Evolutionary conservation across 1,140 invertebrate genomes (phyloP), one percentile per base, ranked within the genome.

Genomic region (Mycetomoellerius zeteki): DNA sequence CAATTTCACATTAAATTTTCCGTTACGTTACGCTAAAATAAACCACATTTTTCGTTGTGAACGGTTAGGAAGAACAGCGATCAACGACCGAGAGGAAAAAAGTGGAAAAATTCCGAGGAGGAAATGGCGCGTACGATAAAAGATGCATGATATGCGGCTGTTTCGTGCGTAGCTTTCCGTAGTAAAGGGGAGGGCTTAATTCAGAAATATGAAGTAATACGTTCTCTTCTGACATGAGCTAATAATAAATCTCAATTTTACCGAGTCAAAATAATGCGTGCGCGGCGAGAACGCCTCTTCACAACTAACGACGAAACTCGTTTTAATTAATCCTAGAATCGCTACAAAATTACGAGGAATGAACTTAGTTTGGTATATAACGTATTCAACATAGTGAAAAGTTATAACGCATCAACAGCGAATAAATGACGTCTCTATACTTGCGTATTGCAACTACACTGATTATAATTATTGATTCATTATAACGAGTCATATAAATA

Each of bases 251-350:
- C 84, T 76, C 58, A 77, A 77, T 64, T 80, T 77, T 6, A 33
- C 73, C 60, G 47, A 58, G 73, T 73, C 80, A 58, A 75, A 84
- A 73, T 75, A 84, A 84, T 84, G 69, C 69, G 69, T 75, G 37
- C 54, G 24, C 27, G 24, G 37, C 69, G 43, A 75, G 69, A 75
- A 24, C 19, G 56, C 54, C 52, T 84, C 69, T 84, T 47, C 43
- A 56, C 80, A 27, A 84, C 56, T 60, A 73, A 84, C 80, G 80
- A 62, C 37, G 14, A 60, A 73, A 60, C 54, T 84, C 69, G 24
- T 84, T 84, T 84, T 84, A 84, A 84, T 84, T 84, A 84, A 81
- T 54, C 21, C 50, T 71, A 43, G 65, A 81, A 84, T 84, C 56
- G 54, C 24, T 84, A 54, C 65, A 56, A 62, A 84, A 75, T 84